phyloP scores from a whole-genome alignment of 2,888 invertebrate genomes.

The Tenodera sinensis region DNA sequence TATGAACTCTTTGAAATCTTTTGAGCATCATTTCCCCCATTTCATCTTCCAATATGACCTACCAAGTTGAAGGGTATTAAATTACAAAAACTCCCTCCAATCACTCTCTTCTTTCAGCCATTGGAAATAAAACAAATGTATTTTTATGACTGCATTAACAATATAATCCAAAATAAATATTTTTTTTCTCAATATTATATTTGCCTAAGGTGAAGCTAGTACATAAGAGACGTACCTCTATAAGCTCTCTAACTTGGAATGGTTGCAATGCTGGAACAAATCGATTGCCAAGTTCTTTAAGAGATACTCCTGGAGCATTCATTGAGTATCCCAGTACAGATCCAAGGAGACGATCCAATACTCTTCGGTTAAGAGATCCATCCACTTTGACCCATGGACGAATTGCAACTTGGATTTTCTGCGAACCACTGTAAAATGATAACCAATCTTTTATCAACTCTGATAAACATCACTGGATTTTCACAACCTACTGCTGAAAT shows the following conservation, averaged over 20 bases:
- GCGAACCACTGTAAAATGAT: slow-evolving; percentile 12
- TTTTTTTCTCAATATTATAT: too few relatives aligned
- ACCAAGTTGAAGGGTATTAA: too few relatives aligned
- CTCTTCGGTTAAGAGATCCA: slow-evolving; percentile 63
- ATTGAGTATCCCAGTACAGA: slow-evolving; percentile 63
- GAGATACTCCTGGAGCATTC: slow-evolving; percentile 55
- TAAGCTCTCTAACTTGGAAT: slow-evolving; percentile 56
- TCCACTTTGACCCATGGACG: slow-evolving; percentile 74
- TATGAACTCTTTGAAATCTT: too few relatives aligned
- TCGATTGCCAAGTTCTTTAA: slow-evolving; percentile 53
- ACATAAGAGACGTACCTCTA: slow-evolving; percentile 50
- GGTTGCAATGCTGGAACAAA: slow-evolving; percentile 65
- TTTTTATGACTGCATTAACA: not conserved
- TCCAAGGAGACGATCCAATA: slow-evolving; percentile 66
- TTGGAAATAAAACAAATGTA: too few relatives aligned
- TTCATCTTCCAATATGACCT: too few relatives aligned
- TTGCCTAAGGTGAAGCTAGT: too few relatives aligned
- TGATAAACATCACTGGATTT: not conserved
- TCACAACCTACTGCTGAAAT: too few relatives aligned
- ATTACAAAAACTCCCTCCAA: too few relatives aligned
- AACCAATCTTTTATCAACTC: not conserved
- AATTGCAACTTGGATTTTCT: slow-evolving; percentile 43
- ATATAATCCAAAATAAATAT: not conserved
- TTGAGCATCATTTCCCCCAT: too few relatives aligned
- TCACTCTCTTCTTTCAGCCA: too few relatives aligned